Evolutionary conservation across 1,140 invertebrate genomes (phyloP).

Genomic region (Aphaenogaster ashmeadi): DNA sequence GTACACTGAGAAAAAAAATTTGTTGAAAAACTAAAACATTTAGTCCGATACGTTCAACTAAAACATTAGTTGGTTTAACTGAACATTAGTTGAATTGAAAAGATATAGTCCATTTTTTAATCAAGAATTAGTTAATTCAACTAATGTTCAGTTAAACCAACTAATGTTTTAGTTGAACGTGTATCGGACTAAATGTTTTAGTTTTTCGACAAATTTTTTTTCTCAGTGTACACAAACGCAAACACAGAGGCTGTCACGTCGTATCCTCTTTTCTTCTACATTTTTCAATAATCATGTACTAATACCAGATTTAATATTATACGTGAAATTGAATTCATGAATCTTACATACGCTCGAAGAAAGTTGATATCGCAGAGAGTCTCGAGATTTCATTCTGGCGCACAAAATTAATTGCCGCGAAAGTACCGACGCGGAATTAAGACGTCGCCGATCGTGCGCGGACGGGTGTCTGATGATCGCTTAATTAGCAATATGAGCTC

Average conservation of each 20-base stretch:
- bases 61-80: too few species aligned
- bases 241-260: neutral
- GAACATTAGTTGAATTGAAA: too few species aligned
- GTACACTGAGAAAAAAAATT: too few species aligned
- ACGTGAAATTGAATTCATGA: neutral
- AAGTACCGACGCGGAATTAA: conserved; percentile 20
- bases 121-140: too few species aligned
- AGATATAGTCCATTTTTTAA: too few species aligned
- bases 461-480: neutral
- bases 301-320: neutral
- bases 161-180: too few species aligned
- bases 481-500: conserved; percentile 49
- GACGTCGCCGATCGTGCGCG: conserved; percentile 11
- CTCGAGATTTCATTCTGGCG: neutral
- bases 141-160: too few species aligned
- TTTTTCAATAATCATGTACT: neutral
- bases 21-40: too few species aligned
- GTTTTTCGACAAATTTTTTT: too few species aligned
- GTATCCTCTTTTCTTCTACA: neutral
- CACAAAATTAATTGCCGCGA: conserved; percentile 26
- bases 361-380: neutral
- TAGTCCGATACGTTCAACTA: too few species aligned
- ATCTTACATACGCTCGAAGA: neutral
- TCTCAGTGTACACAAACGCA: neutral
- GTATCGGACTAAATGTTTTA: too few species aligned